Base-by-base conservation (phyloP, 2,113 vertebrate genomes). In the Ceyx melanurus region DNA sequence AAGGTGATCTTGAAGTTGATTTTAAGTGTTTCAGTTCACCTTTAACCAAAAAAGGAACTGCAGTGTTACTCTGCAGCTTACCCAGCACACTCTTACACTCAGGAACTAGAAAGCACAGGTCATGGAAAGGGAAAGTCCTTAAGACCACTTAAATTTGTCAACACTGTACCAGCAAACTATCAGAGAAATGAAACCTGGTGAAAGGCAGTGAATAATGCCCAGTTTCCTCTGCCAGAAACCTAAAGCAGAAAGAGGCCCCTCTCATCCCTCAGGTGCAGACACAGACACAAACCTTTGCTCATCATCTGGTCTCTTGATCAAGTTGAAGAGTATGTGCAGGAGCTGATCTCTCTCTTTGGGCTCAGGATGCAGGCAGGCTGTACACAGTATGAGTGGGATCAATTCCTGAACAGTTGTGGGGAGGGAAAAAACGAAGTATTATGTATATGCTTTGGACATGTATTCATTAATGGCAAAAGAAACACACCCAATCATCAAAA, bases 291-390 rank as follows among this genome's bases (percentile, higher is more conserved):
- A 97, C 99, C 99, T 99, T 97, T 99, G 99, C 86, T 99, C 99
- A 93, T 99, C 99, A 82, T 99, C 99, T n/a, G 99, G 99, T 91
- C 99, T 98, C 97, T 99, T 99, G 96, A 99, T 99, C 93, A 99
- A 97, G 96, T 99, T 99, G 96, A 99, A 99, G 86, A 99, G 98
- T 94, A 99, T 99, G 95, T 99, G 99, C 15, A 99, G 98, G 71
- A 99, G 99, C 96, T 99, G 99, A 96, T 99, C 99, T 97, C 99
- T 98, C 90, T 99, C 99, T 97, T 99, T 99, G 94, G 99, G 98
- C 93, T 99, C 99, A 62, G 99, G 99, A 97, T 99, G 99, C 82
- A 99, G 98, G 96, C 99, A 99, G 93, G 99, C 99, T 56, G 99
- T 99, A 89, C 99, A 99, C 90, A 99, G 83, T 96, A 99, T 99